Evolutionary conservation across 2,113 vertebrate genomes (phyloP), one percentile per base, ranked within the genome.

Genomic region (Phrynosoma blainvillii): DNA sequence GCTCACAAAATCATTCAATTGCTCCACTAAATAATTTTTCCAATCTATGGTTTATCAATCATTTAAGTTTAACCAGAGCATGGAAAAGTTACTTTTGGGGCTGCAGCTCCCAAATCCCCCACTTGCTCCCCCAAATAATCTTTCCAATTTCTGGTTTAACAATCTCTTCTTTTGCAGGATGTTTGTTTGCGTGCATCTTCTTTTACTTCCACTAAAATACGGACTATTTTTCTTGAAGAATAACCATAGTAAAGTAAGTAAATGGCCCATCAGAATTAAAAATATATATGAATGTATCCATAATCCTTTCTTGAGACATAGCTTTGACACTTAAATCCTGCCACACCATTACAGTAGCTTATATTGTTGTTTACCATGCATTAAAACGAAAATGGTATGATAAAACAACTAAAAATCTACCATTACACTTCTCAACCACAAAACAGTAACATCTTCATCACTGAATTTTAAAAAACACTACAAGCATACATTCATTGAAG

Each of bases 191-290:
- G 76, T 78, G 36, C 59, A 84, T 23, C 70, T 84, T 77, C 91
- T 85, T 80, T 5, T 91, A 87, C 84, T 94, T 90, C 47, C 83
- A 73, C 70, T 84, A 56, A 88, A 89, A 73, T 90, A 79, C 13
- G 14, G 59, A 18, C 13, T 62, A 0, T 79, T 90, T 93, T 93
- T 91, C 90, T 91, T 93, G 93, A 95, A 91, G 90, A 94, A 95
- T 79, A 74, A 86, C 87, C 91, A 84, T 93, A 89, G n/a, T 47
- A 14, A 70, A 80, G 70, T 12, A 10, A 65, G 18, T 13, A 52
- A 11, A 27, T 21, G 11, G 70, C 13, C n/a, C 40, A 32, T 10
- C 76, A 70, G 11, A 7, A 14, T 27, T 75, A 75, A 21, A 27
- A 4, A 82, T 36, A 20, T 54, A 4, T 25, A 27, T 18, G 14